Evolutionary conservation across 2,797 vertebrate genomes (phyloP).

Genomic region (Huso huso): DNA sequence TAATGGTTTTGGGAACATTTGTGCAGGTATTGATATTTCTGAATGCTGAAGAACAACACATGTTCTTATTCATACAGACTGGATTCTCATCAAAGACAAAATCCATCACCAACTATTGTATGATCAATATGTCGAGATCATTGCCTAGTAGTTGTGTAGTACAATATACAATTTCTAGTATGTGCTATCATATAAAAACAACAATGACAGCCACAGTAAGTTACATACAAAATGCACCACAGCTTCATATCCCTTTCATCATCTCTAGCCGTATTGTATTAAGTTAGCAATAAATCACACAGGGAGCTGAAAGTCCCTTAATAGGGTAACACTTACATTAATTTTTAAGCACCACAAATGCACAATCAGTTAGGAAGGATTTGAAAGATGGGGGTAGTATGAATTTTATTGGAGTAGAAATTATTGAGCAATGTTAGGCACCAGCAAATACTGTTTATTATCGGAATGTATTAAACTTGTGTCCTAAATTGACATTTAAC

Average conservation of each 20-base stretch:
- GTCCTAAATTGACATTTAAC: conserved; percentile 20
- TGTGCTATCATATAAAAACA: too few species aligned
- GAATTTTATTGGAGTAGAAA: conserved; percentile 38
- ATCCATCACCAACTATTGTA: too few species aligned
- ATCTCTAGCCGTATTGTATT: conserved; percentile 60
- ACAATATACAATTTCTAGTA: too few species aligned
- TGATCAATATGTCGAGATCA: too few species aligned
- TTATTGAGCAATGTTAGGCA: conserved; percentile 42
- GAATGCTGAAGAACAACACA: too few species aligned
- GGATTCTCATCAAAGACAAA: too few species aligned
- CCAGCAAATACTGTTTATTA: conserved; percentile 44
- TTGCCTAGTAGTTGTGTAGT: too few species aligned
- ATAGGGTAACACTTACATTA: conserved; percentile 48
- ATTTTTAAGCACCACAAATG: conserved; percentile 45
- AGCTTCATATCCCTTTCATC: conserved; percentile 48
- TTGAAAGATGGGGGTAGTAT: conserved; percentile 33
- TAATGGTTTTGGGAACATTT: too few species aligned
- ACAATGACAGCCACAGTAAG: too few species aligned
- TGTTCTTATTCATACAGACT: too few species aligned
- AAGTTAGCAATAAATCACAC: conserved; percentile 65
- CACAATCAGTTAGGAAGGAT: conserved; percentile 42
- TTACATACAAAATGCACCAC: conserved; percentile 27
- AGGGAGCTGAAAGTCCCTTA: conserved; percentile 48
- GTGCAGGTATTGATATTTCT: too few species aligned
- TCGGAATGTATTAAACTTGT: conserved; percentile 12